These are phyloP conservation scores for Ormyrus pomaceus DNA, from an alignment of 2,888 invertebrate species.

Conservation along the genomic window DNA sequence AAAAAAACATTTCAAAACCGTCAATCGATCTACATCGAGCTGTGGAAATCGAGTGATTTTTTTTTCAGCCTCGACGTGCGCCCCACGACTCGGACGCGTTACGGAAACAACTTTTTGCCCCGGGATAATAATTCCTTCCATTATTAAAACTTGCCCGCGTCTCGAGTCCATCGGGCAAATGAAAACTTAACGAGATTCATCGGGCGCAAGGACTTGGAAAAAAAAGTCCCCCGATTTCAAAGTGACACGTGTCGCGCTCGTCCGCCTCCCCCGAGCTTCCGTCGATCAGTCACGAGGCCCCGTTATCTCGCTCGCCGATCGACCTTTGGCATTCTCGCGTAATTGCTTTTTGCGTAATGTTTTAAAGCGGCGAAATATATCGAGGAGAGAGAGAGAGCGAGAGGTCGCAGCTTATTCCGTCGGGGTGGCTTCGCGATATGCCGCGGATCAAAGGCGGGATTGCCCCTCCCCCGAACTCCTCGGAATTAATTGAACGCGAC, in stretches of 20 bases:
- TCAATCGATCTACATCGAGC: no score
- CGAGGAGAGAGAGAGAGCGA: neutral
- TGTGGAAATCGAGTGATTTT: no score
- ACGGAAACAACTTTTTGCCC: neutral
- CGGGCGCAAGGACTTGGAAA: constrained; percentile 55
- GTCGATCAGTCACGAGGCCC: constrained; percentile 1
- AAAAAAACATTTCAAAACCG: no score
- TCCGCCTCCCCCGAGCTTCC: neutral
- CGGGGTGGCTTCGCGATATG: constrained; percentile 68
- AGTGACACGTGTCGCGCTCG: constrained; percentile 53
- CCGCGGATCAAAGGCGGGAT: constrained; percentile 66
- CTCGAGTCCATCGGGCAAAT: constrained; percentile 66
- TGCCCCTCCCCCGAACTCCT: neutral
- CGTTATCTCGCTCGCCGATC: constrained; percentile 9
- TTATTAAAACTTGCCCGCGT: constrained; percentile 39
- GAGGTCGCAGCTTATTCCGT: constrained; percentile 68
- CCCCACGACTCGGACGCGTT: no score
- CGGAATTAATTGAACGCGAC: constrained; percentile 55
- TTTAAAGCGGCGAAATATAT: constrained; percentile 41
- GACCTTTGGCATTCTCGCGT: constrained; percentile 67
- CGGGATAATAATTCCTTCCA: constrained; percentile 13
- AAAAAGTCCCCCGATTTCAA: constrained; percentile 42
- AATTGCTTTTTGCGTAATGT: constrained; percentile 75
- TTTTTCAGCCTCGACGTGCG: no score
- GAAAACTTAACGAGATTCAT: constrained; percentile 72